phyloP scores from a whole-genome alignment of 1,140 invertebrate species.

The Lepidurus apus region DNA sequence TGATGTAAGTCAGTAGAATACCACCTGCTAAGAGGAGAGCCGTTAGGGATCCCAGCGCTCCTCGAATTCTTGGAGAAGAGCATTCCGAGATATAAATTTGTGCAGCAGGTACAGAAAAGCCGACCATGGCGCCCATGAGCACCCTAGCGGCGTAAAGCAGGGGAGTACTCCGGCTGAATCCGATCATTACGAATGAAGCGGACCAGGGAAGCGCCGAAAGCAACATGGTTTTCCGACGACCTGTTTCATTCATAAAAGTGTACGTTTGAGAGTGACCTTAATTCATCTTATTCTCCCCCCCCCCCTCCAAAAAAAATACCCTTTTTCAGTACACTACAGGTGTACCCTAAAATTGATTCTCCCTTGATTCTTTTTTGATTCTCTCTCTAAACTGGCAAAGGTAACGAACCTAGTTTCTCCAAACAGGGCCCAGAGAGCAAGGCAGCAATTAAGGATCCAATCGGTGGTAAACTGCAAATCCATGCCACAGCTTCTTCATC shows the following conservation, averaged over 20 bases:
- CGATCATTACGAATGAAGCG: background rate
- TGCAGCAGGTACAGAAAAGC: conserved; percentile 53
- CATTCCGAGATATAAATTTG: conserved; percentile 65
- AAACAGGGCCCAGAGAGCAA: background rate
- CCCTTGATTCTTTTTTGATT: too few relatives aligned
- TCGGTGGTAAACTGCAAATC: conserved; percentile 9
- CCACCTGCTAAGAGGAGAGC: conserved; percentile 71
- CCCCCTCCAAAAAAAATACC: too few relatives aligned
- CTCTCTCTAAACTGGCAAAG: too few relatives aligned
- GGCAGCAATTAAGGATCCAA: conserved; percentile 1
- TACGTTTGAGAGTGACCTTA: too few relatives aligned
- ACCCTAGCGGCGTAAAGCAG: conserved; percentile 56
- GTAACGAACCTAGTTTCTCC: background rate
- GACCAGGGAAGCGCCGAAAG: background rate
- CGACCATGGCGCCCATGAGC: conserved; percentile 57
- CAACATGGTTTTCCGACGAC: conserved; percentile 3
- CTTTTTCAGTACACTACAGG: too few relatives aligned
- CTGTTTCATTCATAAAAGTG: background rate
- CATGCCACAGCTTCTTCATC: background rate
- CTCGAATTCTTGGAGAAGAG: conserved; percentile 59
- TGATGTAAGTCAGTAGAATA: conserved; percentile 56
- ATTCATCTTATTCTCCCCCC: too few relatives aligned
- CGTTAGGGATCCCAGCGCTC: conserved; percentile 71
- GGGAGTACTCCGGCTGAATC: background rate
- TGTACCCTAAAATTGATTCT: too few relatives aligned